A percentile compares a stretch with the other conserved stretches of the same genome.
Conservation (phyloP, 2,113 vertebrate genomes). For the Siniperca chuatsi region DNA sequence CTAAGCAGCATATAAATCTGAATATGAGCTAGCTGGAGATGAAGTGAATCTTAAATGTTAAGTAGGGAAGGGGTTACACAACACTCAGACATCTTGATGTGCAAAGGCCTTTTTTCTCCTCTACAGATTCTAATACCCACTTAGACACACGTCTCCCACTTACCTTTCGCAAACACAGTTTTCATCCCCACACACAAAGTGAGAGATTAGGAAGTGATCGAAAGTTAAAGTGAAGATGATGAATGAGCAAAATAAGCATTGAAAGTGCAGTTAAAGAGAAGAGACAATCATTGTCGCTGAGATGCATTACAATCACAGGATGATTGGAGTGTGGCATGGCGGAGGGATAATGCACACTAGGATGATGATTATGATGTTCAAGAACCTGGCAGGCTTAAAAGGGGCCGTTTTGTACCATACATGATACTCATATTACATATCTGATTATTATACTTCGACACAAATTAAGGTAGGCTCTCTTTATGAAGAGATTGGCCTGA, state of each 20-base stretch:
- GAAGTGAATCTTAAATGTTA: constrained; percentile 17
- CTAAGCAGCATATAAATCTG: constrained; percentile 13
- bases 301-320: constrained; percentile 12
- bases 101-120: not conserved
- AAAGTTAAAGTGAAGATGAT: constrained; percentile 42
- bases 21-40: constrained; percentile 9
- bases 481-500: not conserved
- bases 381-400: constrained; percentile 50
- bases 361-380: constrained; percentile 11
- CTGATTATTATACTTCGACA: not conserved
- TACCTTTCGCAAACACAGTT: constrained; percentile 63
- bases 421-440: not conserved
- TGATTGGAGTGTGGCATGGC: not conserved
- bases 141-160: constrained; percentile 33
- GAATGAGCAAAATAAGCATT: constrained; percentile 38
- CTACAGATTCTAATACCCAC: constrained; percentile 22
- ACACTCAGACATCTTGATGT: not conserved
- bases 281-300: not conserved
- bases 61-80: not conserved
- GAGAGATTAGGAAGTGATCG: constrained; percentile 59
- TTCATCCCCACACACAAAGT: constrained; percentile 48
- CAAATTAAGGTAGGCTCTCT: not conserved
- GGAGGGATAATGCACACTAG: not conserved
- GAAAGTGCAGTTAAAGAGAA: constrained; percentile 30
- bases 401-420: constrained; percentile 41